Base-by-base conservation (phyloP, 2,113 vertebrate genomes). In the Apeltes quadracus region DNA sequence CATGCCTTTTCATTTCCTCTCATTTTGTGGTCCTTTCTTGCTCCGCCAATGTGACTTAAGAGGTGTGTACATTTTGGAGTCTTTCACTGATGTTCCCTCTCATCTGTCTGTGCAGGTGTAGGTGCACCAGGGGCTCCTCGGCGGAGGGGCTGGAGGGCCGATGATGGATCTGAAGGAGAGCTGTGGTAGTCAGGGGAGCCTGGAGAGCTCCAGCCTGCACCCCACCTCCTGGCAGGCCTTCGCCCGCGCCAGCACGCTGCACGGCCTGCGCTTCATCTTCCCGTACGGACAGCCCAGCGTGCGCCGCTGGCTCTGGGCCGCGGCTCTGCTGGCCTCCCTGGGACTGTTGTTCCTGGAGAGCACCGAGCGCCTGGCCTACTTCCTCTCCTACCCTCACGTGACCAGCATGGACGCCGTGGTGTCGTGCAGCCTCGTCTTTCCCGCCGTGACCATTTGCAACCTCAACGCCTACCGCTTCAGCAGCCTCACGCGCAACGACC, bases 91-190 rank as follows among this genome's bases (percentile, higher is more conserved):
- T 3, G 1, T 68, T 66, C 32, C 59, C 23, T 77, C 67, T 43
- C 36, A 57, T 12, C 32, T 34, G 50, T 82, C 43, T 76, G 18
- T 78, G 71, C 81, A 91, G 87, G 88, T 87, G 89, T 74, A 66
- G 64, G 81, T 76, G 70, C 63, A 75, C 55, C n/a, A 3, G 69
- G 61, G 67, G 79, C 82, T 85, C 81, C 65, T 78, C 38, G 79
- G 74, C 83, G 41, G 81, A 78, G 87, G 87, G 72, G 71, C 74
- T 74, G 82, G 85, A 72, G 78, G 75, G 69, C 78, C 84, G 55
- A 90, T 54, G 67, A 99, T 99, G 98, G 97, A 99, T 94, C 93
- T 97, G 80, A 98, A 99, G 93, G 97, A 98, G 88, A 95, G 92
- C 90, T 93, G 92, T 81, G 93, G 93, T 85, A 96, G 95, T 7